Conservation (phyloP, 1,140 invertebrate species). For the Zaprionus gabonicus region DNA sequence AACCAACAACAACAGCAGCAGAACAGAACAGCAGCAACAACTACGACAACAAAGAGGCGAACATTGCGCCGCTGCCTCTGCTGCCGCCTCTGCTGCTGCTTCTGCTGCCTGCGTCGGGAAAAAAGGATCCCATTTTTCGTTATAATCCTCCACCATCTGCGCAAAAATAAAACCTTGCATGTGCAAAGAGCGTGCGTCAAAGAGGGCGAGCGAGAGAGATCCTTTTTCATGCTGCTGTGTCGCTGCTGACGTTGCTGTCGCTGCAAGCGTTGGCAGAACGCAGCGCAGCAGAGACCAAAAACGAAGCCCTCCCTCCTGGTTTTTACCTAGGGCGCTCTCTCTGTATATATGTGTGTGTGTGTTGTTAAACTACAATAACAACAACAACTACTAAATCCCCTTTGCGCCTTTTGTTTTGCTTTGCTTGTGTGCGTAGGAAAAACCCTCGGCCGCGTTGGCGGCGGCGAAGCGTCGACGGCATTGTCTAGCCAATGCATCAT, state of each 20-base stretch:
- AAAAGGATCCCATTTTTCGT: conserved; percentile 75
- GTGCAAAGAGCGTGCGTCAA: conserved; percentile 74
- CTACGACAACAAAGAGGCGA: conserved; percentile 17
- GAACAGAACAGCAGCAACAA: conserved; percentile 29
- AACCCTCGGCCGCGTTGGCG: conserved; percentile 51
- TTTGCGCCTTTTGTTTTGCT: conserved; percentile 37
- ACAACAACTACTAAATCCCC: conserved; percentile 48
- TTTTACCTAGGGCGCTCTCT: conserved; percentile 62
- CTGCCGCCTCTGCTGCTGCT: conserved; percentile 13
- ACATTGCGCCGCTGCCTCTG: conserved; percentile 6
- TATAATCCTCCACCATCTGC: conserved; percentile 82
- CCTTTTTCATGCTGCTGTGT: conserved; percentile 59
- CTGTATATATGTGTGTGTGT: conserved; percentile 22
- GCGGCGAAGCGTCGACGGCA: neutral
- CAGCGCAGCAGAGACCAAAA: conserved; percentile 5
- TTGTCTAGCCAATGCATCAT: conserved; percentile 68
- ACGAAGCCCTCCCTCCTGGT: conserved; percentile 48
- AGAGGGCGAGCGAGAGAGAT: conserved; percentile 68
- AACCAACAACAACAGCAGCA: conserved; percentile 12
- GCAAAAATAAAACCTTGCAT: conserved; percentile 81
- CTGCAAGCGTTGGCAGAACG: conserved; percentile 11
- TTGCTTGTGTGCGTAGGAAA: conserved; percentile 55
- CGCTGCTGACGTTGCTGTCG: conserved; percentile 2
- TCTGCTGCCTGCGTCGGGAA: conserved; percentile 44
- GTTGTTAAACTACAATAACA: conserved; percentile 45